Conservation (phyloP, 2,797 vertebrate genomes). For the Diglossa cyanea region DNA sequence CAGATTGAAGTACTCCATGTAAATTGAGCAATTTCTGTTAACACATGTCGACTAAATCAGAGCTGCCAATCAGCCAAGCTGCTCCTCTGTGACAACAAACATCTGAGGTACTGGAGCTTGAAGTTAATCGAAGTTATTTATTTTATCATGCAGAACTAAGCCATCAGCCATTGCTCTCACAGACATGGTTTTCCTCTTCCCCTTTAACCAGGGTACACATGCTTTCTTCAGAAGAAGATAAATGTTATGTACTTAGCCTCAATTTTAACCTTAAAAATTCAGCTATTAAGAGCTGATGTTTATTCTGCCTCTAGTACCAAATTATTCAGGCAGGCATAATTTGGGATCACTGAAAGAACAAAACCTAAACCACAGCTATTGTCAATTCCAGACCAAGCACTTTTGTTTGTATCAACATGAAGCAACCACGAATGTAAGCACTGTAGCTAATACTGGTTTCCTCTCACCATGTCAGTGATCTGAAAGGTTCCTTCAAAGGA, state of each 20-base stretch:
- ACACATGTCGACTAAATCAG: constrained; percentile 37
- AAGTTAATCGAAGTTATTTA: constrained; percentile 59
- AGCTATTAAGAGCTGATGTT: constrained; percentile 6
- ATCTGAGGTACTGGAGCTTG: constrained; percentile 48
- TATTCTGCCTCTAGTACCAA: constrained; percentile 26
- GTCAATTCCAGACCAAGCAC: not conserved
- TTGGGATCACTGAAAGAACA: not conserved
- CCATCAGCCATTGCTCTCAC: constrained; percentile 31
- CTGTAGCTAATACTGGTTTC: constrained; percentile 3
- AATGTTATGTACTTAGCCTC: not conserved
- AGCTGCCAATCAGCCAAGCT: constrained; percentile 48
- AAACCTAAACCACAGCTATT: not conserved
- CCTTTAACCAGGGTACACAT: not conserved
- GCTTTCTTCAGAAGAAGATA: not conserved
- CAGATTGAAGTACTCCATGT: constrained; percentile 18
- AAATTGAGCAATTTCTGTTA: constrained; percentile 62
- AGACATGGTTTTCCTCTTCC: not conserved
- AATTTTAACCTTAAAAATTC: constrained; percentile 32
- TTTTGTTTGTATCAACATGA: not conserved
- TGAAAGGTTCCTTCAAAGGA: constrained; percentile 40
- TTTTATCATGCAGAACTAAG: constrained; percentile 60
- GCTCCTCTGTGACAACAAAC: constrained; percentile 63
- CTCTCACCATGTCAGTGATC: not conserved
- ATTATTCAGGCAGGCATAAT: not conserved
- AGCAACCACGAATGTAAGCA: not conserved